phyloP scores from a whole-genome alignment of 2,888 invertebrate species.

The Folsomia manolachei region DNA sequence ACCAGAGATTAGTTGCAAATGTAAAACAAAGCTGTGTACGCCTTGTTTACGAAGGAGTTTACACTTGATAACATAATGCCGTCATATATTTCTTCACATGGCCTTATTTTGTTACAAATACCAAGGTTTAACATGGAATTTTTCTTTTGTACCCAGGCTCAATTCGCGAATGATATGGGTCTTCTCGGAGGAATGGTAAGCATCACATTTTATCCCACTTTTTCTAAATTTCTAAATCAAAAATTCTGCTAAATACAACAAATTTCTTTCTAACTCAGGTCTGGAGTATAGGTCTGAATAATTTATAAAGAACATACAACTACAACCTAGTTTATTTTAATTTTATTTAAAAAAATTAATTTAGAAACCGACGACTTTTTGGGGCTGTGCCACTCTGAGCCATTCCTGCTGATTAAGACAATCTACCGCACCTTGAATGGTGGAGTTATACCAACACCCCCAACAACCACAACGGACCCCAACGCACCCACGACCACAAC shows the following conservation, averaged over 20 bases:
- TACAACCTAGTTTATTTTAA: neutral
- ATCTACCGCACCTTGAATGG: constrained; percentile 35
- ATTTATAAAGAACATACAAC: too few relatives aligned
- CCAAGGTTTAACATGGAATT: too few relatives aligned
- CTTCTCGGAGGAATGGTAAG: constrained; percentile 40
- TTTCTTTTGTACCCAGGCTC: constrained; percentile 24
- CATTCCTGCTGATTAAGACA: constrained; percentile 35
- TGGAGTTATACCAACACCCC: constrained; percentile 1
- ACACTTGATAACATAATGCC: too few relatives aligned
- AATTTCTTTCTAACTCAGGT: neutral
- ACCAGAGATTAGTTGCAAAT: too few relatives aligned
- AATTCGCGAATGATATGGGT: constrained; percentile 32
- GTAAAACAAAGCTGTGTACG: too few relatives aligned
- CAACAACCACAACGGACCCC: constrained; percentile 31
- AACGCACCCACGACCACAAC: constrained; percentile 19
- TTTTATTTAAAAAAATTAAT: too few relatives aligned
- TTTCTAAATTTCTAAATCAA: neutral
- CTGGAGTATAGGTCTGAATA: too few relatives aligned
- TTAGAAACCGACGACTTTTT: constrained; percentile 47
- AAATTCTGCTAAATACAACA: too few relatives aligned
- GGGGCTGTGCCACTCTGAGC: constrained; percentile 38
- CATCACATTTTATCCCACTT: neutral
- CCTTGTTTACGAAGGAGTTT: too few relatives aligned
- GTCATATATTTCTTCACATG: too few relatives aligned
- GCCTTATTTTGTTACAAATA: too few relatives aligned